These are phyloP conservation scores for Lingula anatina DNA, from an alignment of 2,888 invertebrate genomes.

Conservation along the genomic window DNA sequence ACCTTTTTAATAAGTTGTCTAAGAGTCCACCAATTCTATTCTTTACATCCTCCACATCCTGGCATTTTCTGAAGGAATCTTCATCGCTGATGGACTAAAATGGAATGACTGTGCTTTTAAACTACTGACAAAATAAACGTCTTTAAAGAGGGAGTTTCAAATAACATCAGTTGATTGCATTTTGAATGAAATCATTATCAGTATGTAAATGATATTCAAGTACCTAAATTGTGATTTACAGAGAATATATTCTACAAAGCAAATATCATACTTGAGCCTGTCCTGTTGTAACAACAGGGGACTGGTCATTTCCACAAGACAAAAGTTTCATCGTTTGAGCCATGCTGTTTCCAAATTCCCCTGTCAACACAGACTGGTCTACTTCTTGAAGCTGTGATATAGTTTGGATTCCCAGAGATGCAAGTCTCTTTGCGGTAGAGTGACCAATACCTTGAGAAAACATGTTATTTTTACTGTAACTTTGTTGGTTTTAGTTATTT, in stretches of 20 bases:
- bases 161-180: too few relatives aligned
- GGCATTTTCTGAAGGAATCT: conserved; percentile 33
- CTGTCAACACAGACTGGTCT: conserved; percentile 37
- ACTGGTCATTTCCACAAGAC: conserved; percentile 70
- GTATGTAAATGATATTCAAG: too few relatives aligned
- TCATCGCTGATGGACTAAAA: conserved; percentile 35
- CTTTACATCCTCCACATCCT: conserved; percentile 16
- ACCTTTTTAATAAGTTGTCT: conserved; percentile 25
- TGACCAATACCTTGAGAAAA: conserved; percentile 75
- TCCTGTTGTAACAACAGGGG: conserved; percentile 68
- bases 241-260: too few relatives aligned
- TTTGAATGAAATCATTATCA: too few relatives aligned
- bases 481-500: too few relatives aligned
- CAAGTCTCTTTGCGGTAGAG: conserved; percentile 64
- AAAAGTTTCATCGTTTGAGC: conserved; percentile 67
- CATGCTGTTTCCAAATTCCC: conserved; percentile 59
- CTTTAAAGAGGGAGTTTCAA: too few relatives aligned
- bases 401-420: conserved; percentile 63
- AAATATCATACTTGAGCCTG: conserved; percentile 69
- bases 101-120: too few relatives aligned
- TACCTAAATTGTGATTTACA: too few relatives aligned
- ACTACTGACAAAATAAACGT: too few relatives aligned
- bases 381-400: conserved; percentile 60
- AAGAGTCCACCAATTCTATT: conserved; percentile 18
- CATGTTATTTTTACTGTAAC: too few relatives aligned